These are phyloP conservation scores for Trachelipus rathkii DNA, from an alignment of 1,140 invertebrate species.

Conservation along the genomic window DNA sequence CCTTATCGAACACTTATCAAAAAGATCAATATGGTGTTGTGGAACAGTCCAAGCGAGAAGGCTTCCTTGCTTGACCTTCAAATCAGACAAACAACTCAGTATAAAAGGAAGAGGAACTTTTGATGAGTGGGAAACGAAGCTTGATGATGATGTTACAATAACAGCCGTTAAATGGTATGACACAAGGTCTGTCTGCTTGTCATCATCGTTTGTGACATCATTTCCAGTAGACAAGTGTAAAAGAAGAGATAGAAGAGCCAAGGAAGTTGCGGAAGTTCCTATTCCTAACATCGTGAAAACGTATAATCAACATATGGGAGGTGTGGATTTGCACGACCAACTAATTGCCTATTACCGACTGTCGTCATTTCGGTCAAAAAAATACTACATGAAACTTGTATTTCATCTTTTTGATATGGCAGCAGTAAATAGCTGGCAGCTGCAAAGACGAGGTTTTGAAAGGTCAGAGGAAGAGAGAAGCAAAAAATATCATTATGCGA, in stretches of 20 bases:
- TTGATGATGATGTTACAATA: conserved; percentile 17
- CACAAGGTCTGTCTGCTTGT: conserved; percentile 24
- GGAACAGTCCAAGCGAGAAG: too few relatives aligned
- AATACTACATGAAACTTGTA: conserved; percentile 35
- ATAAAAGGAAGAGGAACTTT: conserved; percentile 24
- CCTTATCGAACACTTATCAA: too few relatives aligned
- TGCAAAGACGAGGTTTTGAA: conserved; percentile 35
- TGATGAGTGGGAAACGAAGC: conserved; percentile 28
- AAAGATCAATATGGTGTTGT: too few relatives aligned
- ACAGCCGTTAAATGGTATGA: conserved; percentile 35
- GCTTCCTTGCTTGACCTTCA: conserved; percentile 29
- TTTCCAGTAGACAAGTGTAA: conserved; percentile 18
- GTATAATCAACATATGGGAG: conserved; percentile 47
- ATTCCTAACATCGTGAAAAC: conserved; percentile 38
- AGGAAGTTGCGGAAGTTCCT: conserved; percentile 20
- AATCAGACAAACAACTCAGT: conserved; percentile 22
- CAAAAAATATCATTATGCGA: conserved; percentile 22
- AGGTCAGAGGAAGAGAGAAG: conserved; percentile 10
- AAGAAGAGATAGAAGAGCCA: conserved; percentile 25
- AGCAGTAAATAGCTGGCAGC: conserved; percentile 45
- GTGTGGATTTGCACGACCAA: conserved; percentile 47
- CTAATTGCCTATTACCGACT: conserved; percentile 44
- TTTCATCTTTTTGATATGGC: conserved; percentile 47
- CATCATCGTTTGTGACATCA: conserved; percentile 26
- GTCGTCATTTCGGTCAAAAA: conserved; percentile 36